These are phyloP conservation scores for Esox masquinongy DNA, from an alignment of 2,797 vertebrate species.

Conservation along the genomic window DNA sequence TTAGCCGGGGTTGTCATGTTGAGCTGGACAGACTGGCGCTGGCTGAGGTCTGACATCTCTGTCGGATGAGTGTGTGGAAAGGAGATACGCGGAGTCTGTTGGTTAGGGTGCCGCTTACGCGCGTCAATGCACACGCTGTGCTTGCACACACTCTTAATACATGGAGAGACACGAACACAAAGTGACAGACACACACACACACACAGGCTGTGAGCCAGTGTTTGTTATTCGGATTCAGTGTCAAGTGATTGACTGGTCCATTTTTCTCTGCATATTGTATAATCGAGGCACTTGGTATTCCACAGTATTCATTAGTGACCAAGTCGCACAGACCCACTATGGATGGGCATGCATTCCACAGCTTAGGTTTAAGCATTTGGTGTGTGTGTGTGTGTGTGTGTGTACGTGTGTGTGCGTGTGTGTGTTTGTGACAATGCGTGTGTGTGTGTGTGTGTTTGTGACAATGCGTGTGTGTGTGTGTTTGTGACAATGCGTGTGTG, in stretches of 20 bases:
- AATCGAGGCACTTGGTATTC: constrained; percentile 75
- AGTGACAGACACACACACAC: constrained; percentile 26
- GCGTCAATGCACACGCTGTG: too few species aligned
- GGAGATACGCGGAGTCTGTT: not conserved
- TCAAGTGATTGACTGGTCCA: constrained; percentile 74
- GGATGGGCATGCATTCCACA: constrained; percentile 47
- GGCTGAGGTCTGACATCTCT: not conserved
- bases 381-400: not conserved
- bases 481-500: too few species aligned
- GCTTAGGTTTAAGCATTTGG: constrained; percentile 46
- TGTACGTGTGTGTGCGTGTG: constrained; percentile 4
- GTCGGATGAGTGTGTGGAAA: not conserved
- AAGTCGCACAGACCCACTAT: constrained; percentile 63
- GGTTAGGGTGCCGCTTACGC: not conserved
- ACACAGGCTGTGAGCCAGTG: not conserved
- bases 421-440: constrained; percentile 1
- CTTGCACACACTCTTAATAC: not conserved
- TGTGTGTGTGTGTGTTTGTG: constrained; percentile 12
- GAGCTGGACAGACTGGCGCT: not conserved
- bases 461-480: constrained; percentile 10
- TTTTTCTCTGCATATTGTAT: constrained; percentile 68
- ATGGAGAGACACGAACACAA: not conserved
- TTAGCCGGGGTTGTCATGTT: constrained; percentile 12
- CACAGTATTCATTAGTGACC: constrained; percentile 41
- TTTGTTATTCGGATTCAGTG: constrained; percentile 66